Conservation (phyloP, 2,888 invertebrate species). For the Blastobasis adustella region DNA sequence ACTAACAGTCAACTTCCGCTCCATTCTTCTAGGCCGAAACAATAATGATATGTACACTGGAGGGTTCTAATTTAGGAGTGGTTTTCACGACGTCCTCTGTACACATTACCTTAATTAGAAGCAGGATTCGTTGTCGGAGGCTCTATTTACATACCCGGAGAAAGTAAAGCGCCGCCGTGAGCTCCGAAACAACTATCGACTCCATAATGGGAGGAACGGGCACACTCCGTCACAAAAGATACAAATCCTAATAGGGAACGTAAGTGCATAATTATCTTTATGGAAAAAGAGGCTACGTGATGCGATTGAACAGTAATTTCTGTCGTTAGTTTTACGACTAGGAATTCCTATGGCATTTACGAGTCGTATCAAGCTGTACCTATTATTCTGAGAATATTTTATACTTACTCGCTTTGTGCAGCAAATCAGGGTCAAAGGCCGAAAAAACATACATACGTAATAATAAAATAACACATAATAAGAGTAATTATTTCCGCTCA, state of each 20-base stretch:
- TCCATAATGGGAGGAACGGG: constrained; percentile 31
- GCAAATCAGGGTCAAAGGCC: background rate
- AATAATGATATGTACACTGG: too few species aligned
- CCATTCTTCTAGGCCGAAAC: too few species aligned
- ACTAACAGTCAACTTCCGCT: too few species aligned
- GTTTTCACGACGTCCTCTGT: too few species aligned
- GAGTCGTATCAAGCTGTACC: too few species aligned
- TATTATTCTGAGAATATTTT: constrained; percentile 1
- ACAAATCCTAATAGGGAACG: constrained; percentile 28
- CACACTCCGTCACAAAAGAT: constrained; percentile 28
- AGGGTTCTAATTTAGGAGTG: too few species aligned
- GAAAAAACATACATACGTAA: background rate
- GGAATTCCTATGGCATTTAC: background rate
- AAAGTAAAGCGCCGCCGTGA: constrained; percentile 32
- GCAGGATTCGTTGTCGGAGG: constrained; percentile 5
- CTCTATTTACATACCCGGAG: constrained; percentile 35
- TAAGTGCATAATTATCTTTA: constrained; percentile 30
- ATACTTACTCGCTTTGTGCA: background rate
- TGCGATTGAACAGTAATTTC: constrained; percentile 25
- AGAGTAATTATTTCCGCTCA: constrained; percentile 17
- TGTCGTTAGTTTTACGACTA: constrained; percentile 3
- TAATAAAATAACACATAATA: background rate
- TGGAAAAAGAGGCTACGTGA: constrained; percentile 19
- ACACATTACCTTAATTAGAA: too few species aligned
- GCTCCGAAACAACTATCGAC: constrained; percentile 26